A percentile compares a stretch with the other conserved stretches of the same genome.
Evolutionary conservation across 2,797 vertebrate genomes (phyloP).

Genomic region (Babyrousa celebensis): DNA sequence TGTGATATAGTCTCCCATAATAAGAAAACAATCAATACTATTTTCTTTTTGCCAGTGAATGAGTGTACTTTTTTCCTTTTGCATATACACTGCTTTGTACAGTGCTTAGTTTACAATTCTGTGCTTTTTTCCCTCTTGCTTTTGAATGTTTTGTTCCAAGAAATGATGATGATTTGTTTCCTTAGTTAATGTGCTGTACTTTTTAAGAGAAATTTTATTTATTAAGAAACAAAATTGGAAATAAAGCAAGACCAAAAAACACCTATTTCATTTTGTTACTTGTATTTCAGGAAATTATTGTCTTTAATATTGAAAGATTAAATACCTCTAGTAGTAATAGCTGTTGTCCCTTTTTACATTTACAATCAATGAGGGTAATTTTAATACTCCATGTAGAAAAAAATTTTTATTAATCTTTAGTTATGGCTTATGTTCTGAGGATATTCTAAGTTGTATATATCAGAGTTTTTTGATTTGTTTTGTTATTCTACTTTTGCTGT

Average conservation of each 20-base stretch:
- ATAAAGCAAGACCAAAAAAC: background rate
- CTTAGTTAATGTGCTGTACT: constrained; percentile 15
- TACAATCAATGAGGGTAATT: constrained; percentile 20
- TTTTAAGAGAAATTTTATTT: background rate
- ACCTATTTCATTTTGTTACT: background rate
- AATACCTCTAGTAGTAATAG: constrained; percentile 41
- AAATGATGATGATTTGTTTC: constrained; percentile 68
- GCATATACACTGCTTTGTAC: background rate
- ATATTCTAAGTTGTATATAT: background rate
- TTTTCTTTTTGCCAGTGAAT: constrained; percentile 57
- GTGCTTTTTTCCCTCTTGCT: background rate
- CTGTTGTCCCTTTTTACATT: constrained; percentile 8
- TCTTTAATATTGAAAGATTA: constrained; percentile 75
- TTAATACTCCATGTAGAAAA: constrained; percentile 60
- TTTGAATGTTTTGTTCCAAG: constrained; percentile 69
- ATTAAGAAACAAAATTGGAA: constrained; percentile 62
- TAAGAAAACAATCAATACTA: constrained; percentile 42
- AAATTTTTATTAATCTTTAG: constrained; percentile 30
- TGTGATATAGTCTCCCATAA: constrained; percentile 30
- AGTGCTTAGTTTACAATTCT: background rate
- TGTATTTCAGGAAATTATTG: constrained; percentile 62
- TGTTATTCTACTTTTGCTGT: background rate
- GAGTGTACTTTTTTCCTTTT: constrained; percentile 45
- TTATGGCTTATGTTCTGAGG: constrained; percentile 20
- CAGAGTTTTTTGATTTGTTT: background rate